Conservation (phyloP, 2,113 vertebrate species). For the Cryptotis parvus region DNA sequence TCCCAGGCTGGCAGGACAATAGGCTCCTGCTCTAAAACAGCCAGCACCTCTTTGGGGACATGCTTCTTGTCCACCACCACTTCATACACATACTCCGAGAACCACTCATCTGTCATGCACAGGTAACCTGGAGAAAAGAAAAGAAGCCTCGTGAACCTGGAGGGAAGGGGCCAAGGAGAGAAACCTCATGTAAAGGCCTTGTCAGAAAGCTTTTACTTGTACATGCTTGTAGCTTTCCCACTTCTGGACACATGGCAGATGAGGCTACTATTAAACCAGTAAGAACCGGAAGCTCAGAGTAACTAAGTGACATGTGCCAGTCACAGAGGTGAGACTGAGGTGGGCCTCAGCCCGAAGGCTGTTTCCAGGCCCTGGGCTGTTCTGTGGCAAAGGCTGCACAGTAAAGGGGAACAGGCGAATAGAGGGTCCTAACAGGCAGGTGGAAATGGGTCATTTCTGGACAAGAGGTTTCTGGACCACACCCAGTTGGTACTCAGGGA, state of each 20-base stretch:
- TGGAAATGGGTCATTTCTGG: too few species aligned
- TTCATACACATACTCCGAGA: conserved; percentile 97
- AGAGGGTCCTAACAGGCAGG: neutral
- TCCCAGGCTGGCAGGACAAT: conserved; percentile 97
- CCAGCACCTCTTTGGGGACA: conserved; percentile 90
- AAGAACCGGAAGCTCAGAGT: neutral
- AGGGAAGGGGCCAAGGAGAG: neutral
- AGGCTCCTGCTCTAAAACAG: conserved; percentile 94
- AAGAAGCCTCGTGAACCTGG: neutral
- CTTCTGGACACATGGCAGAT: neutral
- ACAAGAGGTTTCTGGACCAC: too few species aligned
- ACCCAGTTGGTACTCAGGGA: too few species aligned
- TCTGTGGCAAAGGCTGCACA: neutral
- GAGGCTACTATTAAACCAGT: neutral
- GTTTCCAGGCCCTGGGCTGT: neutral
- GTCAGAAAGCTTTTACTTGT: neutral
- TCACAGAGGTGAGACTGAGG: neutral
- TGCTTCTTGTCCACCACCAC: conserved; percentile 97
- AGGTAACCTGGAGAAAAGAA: conserved; percentile 92
- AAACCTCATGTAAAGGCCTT: neutral
- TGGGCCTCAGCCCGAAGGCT: neutral
- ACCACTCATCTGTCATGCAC: conserved; percentile 98
- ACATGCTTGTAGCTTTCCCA: neutral
- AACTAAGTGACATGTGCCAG: neutral
- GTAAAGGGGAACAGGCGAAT: neutral